These are phyloP conservation scores for Tribolium madens DNA, from an alignment of 1,140 invertebrate species.

Conservation along the genomic window DNA sequence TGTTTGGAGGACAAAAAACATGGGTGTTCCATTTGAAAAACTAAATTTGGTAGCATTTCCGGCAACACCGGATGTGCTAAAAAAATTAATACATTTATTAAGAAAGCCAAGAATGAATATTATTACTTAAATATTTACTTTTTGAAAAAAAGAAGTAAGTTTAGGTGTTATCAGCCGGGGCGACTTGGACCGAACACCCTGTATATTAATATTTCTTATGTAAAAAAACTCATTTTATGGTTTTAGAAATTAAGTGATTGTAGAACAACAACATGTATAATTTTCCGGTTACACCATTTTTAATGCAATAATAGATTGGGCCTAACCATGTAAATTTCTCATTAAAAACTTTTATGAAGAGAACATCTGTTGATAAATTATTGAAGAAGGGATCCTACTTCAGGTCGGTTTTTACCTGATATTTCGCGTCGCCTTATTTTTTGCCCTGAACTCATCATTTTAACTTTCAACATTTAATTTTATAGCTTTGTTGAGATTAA, in stretches of 20 bases:
- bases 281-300: conserved; percentile 21
- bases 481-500: background rate
- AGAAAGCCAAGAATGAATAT: too few species aligned
- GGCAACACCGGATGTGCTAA: too few species aligned
- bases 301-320: conserved; percentile 25
- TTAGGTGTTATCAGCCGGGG: too few species aligned
- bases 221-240: background rate
- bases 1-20: too few species aligned
- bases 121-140: too few species aligned
- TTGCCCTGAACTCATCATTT: background rate
- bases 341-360: conserved; percentile 20
- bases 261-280: background rate
- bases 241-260: background rate
- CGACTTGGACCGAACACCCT: too few species aligned
- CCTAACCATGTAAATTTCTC: conserved; percentile 34
- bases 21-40: too few species aligned
- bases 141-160: too few species aligned
- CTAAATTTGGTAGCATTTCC: too few species aligned
- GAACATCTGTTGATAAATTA: conserved; percentile 36
- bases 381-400: conserved; percentile 10
- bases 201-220: too few species aligned
- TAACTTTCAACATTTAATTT: background rate
- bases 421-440: background rate
- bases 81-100: too few species aligned
- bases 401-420: background rate